Evolutionary conservation across 2,113 vertebrate genomes (phyloP).

Genomic region (Phaetusa simplex): DNA sequence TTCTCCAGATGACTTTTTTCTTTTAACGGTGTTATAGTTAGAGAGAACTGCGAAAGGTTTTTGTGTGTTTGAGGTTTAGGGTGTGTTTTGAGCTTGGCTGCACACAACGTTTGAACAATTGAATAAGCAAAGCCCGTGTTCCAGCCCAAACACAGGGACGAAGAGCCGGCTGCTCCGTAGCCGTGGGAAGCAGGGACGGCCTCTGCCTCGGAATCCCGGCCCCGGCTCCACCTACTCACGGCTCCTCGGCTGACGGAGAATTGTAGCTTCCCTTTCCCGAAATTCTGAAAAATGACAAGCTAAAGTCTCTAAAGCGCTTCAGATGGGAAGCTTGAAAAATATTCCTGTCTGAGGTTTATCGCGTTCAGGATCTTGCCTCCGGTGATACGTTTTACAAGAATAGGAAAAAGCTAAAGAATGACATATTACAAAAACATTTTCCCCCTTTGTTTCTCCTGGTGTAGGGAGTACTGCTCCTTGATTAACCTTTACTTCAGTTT

Average conservation of each 20-base stretch:
- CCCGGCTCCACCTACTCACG: background rate
- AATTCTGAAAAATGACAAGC: background rate
- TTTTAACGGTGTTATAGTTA: background rate
- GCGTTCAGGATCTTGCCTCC: background rate
- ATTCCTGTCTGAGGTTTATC: background rate
- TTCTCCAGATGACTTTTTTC: constrained; percentile 9
- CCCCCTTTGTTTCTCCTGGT: background rate
- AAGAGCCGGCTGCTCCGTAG: background rate
- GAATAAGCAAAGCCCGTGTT: background rate
- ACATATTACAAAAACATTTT: background rate
- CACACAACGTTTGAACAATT: background rate
- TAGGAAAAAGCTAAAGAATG: background rate
- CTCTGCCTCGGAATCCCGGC: background rate
- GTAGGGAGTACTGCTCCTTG: background rate
- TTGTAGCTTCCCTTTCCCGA: background rate
- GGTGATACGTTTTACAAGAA: background rate
- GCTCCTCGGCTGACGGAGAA: background rate
- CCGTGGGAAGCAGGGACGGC: background rate
- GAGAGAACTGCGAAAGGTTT: background rate
- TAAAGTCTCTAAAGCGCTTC: background rate
- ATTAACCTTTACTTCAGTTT: background rate
- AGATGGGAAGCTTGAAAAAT: background rate
- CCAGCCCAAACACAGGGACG: rapidly evolving
- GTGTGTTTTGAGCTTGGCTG: constrained; percentile 23
- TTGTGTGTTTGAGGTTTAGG: constrained; percentile 35